Evolutionary conservation across 2,797 vertebrate species (phyloP).

Genomic region (Hoplostethus mediterraneus): DNA sequence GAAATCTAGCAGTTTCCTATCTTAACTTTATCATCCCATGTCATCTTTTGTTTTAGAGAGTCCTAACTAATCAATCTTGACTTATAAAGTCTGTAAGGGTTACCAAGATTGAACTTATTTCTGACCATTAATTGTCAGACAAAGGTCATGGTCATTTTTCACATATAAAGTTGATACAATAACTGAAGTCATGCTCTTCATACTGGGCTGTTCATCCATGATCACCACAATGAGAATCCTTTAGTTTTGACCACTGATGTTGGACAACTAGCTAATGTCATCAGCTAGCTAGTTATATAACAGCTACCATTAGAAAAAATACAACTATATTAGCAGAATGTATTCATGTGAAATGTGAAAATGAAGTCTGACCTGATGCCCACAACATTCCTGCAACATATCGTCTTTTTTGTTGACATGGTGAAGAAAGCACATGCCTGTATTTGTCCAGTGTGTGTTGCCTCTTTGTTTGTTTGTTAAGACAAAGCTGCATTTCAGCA

Average conservation of each 20-base stretch:
- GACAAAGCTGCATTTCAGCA: slow-evolving; percentile 58
- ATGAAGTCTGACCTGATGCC: background rate
- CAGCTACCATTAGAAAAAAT: background rate
- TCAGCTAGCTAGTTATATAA: background rate
- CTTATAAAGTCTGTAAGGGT: too few relatives aligned
- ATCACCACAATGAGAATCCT: background rate
- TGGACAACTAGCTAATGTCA: background rate
- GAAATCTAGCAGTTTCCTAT: too few relatives aligned
- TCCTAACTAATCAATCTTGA: too few relatives aligned
- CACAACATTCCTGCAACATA: slow-evolving; percentile 17
- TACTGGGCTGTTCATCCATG: background rate
- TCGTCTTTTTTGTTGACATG: slow-evolving; percentile 25
- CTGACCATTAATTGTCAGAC: background rate
- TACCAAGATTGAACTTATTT: background rate
- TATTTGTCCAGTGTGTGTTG: slow-evolving; percentile 38
- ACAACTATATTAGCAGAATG: background rate
- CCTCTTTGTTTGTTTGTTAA: slow-evolving; percentile 37
- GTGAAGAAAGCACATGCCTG: slow-evolving; percentile 31
- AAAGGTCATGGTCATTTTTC: background rate
- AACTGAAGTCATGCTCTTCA: background rate
- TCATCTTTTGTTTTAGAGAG: too few relatives aligned
- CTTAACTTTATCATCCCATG: too few relatives aligned
- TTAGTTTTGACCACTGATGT: background rate
- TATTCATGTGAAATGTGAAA: background rate
- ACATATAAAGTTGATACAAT: background rate